phyloP scores from a whole-genome alignment of 2,888 invertebrate genomes.

The Metellina segmentata region DNA sequence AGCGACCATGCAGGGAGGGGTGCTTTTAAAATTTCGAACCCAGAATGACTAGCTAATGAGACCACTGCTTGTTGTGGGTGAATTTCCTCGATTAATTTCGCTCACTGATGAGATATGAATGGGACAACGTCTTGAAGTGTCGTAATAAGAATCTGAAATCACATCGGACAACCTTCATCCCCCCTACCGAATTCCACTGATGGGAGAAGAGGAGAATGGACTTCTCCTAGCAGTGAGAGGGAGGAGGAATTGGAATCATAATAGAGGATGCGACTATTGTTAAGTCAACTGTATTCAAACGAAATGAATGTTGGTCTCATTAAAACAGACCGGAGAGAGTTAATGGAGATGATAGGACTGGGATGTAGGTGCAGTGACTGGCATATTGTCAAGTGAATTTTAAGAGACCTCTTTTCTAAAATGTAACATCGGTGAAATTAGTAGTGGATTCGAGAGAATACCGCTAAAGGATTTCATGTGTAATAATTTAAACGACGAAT shows the following conservation, averaged over 20 bases:
- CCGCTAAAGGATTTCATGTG: background rate
- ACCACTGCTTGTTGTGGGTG: conserved; percentile 30
- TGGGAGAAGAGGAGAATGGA: background rate
- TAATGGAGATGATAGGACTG: background rate
- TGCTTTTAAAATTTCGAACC: conserved; percentile 50
- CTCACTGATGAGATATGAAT: conserved; percentile 50
- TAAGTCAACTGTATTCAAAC: conserved; percentile 10
- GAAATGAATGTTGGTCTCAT: conserved; percentile 31
- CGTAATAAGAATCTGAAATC: conserved; percentile 56
- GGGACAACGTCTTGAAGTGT: conserved; percentile 40
- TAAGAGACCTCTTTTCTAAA: background rate
- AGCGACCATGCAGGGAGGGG: background rate
- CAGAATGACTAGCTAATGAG: conserved; percentile 53
- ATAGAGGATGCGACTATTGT: conserved; percentile 33
- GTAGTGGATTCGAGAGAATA: background rate
- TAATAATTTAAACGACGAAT: background rate
- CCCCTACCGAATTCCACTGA: too few relatives aligned
- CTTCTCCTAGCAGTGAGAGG: background rate
- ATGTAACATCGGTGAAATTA: background rate
- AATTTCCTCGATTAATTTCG: conserved; percentile 63
- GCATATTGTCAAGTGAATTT: background rate
- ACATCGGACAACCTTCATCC: background rate
- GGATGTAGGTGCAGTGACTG: background rate
- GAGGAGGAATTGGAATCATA: conserved; percentile 21
- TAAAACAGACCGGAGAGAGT: background rate